A percentile compares a stretch with the other conserved stretches of the same genome.
Evolutionary conservation across 2,888 invertebrate genomes (phyloP).

Genomic region (Polyommatus iphigenia): DNA sequence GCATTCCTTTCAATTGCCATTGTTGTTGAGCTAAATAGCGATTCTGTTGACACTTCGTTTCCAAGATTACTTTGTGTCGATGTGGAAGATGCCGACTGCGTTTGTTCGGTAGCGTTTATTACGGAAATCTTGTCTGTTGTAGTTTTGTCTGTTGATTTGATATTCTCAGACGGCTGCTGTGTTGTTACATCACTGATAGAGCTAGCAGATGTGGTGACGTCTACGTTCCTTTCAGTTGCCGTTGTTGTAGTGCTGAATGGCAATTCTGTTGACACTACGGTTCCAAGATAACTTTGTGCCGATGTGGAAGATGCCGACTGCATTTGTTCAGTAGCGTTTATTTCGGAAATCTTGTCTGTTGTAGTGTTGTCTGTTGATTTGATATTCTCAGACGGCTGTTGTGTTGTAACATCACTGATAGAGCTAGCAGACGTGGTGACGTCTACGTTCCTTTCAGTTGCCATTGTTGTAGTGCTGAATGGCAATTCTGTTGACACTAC

Average conservation of each 20-base stretch:
- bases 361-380: neutral
- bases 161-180: neutral
- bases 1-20: too few species aligned
- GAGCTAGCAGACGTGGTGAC: neutral
- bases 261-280: too few species aligned
- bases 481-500: neutral
- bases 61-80: neutral
- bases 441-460: too few species aligned
- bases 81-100: neutral
- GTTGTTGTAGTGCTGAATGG: too few species aligned
- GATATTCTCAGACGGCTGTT: neutral
- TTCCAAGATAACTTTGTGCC: too few species aligned
- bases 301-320: too few species aligned
- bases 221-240: neutral
- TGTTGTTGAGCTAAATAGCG: neutral
- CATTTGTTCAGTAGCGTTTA: too few species aligned
- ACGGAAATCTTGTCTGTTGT: too few species aligned
- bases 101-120: too few species aligned
- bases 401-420: neutral
- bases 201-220: too few species aligned
- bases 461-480: neutral
- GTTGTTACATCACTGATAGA: neutral
- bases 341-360: too few species aligned
- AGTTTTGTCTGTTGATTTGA: neutral
- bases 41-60: neutral